Conservation (phyloP, 2,888 invertebrate species). For the Habroteleia sp. region DNA sequence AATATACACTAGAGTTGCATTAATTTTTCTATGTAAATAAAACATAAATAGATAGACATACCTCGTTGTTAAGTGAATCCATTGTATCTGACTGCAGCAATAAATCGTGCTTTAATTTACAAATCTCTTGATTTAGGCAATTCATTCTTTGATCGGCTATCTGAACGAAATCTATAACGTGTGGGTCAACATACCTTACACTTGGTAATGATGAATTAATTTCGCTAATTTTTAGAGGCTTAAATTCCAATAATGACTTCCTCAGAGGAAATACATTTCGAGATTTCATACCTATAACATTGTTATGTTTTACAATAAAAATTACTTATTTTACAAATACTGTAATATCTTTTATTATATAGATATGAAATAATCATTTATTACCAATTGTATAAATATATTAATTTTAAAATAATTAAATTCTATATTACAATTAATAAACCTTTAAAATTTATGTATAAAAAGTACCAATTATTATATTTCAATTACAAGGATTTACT, state of each 20-base stretch:
- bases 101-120: constrained; percentile 75
- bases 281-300: constrained; percentile 71
- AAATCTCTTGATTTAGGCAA: constrained; percentile 77
- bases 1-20: background rate
- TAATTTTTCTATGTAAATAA: background rate
- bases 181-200: constrained; percentile 72
- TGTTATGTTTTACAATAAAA: background rate
- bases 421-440: too few species aligned
- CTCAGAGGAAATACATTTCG: constrained; percentile 75
- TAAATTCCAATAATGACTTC: constrained; percentile 74
- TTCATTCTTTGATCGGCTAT: constrained; percentile 78
- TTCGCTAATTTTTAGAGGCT: constrained; percentile 70
- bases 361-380: too few species aligned
- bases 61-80: constrained; percentile 76
- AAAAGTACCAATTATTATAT: too few species aligned
- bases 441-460: too few species aligned
- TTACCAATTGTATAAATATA: too few species aligned
- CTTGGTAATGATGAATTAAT: constrained; percentile 68
- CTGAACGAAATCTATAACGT: constrained; percentile 73
- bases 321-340: too few species aligned
- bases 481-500: too few species aligned
- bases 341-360: too few species aligned
- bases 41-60: constrained; percentile 44
- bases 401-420: too few species aligned
- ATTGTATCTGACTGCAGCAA: constrained; percentile 74